phyloP scores from a whole-genome alignment of 2,888 invertebrate species.

The Noctua janthina region DNA sequence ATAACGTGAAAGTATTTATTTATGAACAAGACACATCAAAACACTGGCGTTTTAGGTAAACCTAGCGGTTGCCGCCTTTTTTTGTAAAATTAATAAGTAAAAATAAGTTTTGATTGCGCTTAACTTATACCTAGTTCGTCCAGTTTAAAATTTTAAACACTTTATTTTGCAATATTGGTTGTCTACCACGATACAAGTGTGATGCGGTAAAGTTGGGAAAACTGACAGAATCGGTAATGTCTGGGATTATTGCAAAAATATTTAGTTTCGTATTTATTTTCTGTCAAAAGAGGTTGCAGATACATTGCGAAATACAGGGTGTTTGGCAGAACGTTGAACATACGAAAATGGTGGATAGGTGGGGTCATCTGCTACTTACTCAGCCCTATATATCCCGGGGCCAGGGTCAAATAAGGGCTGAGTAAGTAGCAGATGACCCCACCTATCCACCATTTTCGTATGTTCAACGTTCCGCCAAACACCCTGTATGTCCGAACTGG shows the following conservation, averaged over 20 bases:
- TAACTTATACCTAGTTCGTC: neutral
- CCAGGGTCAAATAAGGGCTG: too few species aligned
- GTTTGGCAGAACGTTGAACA: too few species aligned
- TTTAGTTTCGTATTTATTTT: neutral
- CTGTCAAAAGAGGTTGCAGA: neutral
- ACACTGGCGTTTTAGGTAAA: constrained; percentile 3
- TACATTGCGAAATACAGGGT: neutral
- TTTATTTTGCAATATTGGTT: neutral
- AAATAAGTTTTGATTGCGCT: neutral
- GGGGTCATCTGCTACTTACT: too few species aligned
- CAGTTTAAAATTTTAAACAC: neutral
- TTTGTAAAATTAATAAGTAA: neutral
- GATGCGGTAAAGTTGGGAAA: constrained; percentile 21
- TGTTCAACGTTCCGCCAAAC: too few species aligned
- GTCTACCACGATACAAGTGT: constrained; percentile 2
- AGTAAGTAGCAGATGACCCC: too few species aligned
- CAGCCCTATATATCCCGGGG: too few species aligned
- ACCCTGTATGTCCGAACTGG: neutral
- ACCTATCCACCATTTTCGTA: too few species aligned
- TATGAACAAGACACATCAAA: constrained; percentile 29
- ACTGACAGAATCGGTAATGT: constrained; percentile 18
- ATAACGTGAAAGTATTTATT: constrained; percentile 32
- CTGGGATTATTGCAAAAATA: constrained; percentile 1
- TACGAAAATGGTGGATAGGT: too few species aligned
- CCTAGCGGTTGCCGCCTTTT: constrained; percentile 2